phyloP scores from a whole-genome alignment of 2,888 invertebrate species.

The Eucriotettix oculatus region DNA sequence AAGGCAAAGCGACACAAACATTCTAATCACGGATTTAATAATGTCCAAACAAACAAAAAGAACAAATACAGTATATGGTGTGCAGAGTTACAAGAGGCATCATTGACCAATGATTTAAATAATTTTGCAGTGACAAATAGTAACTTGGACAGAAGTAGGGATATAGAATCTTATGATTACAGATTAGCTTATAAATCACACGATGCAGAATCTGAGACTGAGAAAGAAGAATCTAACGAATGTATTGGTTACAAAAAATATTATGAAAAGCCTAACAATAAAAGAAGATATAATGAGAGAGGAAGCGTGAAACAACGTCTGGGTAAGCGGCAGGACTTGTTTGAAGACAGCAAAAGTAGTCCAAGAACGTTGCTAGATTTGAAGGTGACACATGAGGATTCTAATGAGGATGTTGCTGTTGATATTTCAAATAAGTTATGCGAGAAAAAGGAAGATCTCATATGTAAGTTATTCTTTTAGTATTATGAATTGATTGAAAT shows the following conservation, averaged over 20 bases:
- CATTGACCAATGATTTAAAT: slow-evolving; percentile 59
- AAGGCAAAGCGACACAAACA: slow-evolving; percentile 29
- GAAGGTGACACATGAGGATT: slow-evolving; percentile 30
- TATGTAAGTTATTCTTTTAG: slow-evolving; percentile 35
- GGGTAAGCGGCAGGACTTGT: slow-evolving; percentile 1
- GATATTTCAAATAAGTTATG: slow-evolving; percentile 57
- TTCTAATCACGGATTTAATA: slow-evolving; percentile 12
- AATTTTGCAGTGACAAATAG: slow-evolving; percentile 53
- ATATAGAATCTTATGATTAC: slow-evolving; percentile 64
- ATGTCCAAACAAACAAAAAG: slow-evolving; percentile 30
- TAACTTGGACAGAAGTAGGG: slow-evolving; percentile 41
- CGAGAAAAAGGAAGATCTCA: slow-evolving; percentile 56
- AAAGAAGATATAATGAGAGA: slow-evolving; percentile 39
- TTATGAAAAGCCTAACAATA: slow-evolving; percentile 24
- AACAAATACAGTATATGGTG: slow-evolving; percentile 69
- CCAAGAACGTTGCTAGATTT: slow-evolving; percentile 42
- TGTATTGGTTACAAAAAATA: slow-evolving; percentile 4
- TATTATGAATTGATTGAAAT: too few relatives aligned
- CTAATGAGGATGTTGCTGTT: slow-evolving; percentile 41
- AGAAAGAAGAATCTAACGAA: slow-evolving; percentile 17
- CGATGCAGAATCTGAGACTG: slow-evolving; percentile 14
- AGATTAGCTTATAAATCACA: slow-evolving; percentile 16
- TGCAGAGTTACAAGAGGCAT: slow-evolving; percentile 53
- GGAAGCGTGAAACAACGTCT: slow-evolving; percentile 24
- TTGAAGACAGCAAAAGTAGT: slow-evolving; percentile 9